Base-by-base conservation (phyloP, 1,140 invertebrate genomes). In the Patella vulgata region DNA sequence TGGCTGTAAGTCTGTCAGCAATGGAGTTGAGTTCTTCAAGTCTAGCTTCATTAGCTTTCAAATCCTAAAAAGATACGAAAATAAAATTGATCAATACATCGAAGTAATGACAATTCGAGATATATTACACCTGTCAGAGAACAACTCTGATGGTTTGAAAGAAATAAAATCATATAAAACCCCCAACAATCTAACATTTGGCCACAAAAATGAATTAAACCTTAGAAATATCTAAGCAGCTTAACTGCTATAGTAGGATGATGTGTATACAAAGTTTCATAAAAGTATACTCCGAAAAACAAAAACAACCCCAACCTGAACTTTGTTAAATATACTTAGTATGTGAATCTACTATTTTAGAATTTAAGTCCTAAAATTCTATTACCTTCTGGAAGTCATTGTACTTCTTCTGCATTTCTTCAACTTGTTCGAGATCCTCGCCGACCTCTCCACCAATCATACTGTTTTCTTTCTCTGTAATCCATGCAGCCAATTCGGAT, bases 391-490 rank as follows among this genome's bases (percentile, higher is more conserved):
- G 94, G 89, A 99, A 99, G 85, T 99, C 97, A 82, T 99, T 97
- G 86, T 99, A 99, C 85, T 99, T 99, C 90, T 99, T 98, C 85
- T 99, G 97, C 88, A 98, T 91, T 2, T 98, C 96, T 86, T 99
- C 97, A 4, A 99, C 97, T 70, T 99, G 96, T 84, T 99, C 97
- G 50, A 83, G 65, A 65, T 83, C 78, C 25, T 80, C 80, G 14
- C 78, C 96, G 9, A 99, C 95, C 84, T 99, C 96, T 77, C 97
- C 93, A 9, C 96, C 92, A 80, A 96, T 92, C 61, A 89, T 89
- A 56, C 88, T 85, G 71, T 88, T 87, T 74, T 90, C 89, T 84
- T 99, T 98, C 75, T 97, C 96, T 71, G 95, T 95, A 71, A 99
- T 98, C 98, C 98, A 99, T 31, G 95, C 92, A 2, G 93, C 91